phyloP scores from a whole-genome alignment of 2,113 vertebrate genomes.

The Coregonus clupeaformis region DNA sequence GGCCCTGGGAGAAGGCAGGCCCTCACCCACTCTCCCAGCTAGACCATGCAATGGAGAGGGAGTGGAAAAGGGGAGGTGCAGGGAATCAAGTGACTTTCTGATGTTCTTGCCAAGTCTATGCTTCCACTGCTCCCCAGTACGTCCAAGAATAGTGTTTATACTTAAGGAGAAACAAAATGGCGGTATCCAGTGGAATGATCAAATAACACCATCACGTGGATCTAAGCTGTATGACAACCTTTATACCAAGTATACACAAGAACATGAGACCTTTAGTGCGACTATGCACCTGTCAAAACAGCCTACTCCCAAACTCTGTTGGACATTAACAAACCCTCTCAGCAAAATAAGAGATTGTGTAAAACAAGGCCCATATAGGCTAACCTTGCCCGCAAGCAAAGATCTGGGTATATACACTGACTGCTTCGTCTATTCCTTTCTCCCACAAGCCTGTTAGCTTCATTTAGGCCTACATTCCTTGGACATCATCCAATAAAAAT shows the following conservation, averaged over 20 bases:
- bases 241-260: not conserved
- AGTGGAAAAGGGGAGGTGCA: conserved; percentile 48
- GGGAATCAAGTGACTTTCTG: conserved; percentile 57
- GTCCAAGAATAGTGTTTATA: conserved; percentile 5
- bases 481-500: too few species aligned
- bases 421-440: too few species aligned
- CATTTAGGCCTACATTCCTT: too few species aligned
- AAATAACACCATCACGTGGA: not conserved
- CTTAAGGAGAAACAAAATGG: not conserved
- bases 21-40: conserved; percentile 21
- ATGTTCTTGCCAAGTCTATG: conserved; percentile 43
- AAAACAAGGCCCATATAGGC: too few species aligned
- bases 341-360: not conserved
- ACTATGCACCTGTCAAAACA: conserved; percentile 51
- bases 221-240: not conserved
- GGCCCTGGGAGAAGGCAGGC: conserved; percentile 6
- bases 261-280: conserved; percentile 14
- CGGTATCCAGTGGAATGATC: not conserved
- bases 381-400: too few species aligned
- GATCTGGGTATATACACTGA: too few species aligned
- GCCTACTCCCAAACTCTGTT: conserved; percentile 19
- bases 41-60: conserved; percentile 38
- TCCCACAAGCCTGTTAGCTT: too few species aligned
- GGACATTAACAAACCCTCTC: conserved; percentile 13
- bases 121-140: conserved; percentile 22